Conservation (phyloP, 2,113 vertebrate species). For the Myxocyprinus asiaticus region DNA sequence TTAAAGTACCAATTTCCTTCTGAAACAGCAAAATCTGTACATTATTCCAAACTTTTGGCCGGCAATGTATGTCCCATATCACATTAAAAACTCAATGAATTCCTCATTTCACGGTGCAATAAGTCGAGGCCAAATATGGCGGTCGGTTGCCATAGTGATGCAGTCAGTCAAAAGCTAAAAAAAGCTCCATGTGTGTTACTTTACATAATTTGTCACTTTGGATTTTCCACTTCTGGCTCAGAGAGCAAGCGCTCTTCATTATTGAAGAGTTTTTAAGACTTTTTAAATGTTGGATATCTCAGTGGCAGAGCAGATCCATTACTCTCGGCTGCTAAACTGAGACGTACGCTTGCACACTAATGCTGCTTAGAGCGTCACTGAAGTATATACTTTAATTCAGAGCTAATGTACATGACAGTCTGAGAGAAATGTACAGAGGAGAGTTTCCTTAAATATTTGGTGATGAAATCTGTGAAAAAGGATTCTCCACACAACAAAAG, state of each 20-base stretch:
- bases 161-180: constrained; percentile 63
- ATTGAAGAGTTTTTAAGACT: constrained; percentile 43
- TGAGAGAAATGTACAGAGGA: neutral
- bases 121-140: constrained; percentile 57
- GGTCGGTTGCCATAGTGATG: constrained; percentile 66
- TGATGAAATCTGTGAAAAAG: neutral
- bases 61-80: neutral
- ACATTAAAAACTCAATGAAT: constrained; percentile 38
- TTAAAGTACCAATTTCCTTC: no score
- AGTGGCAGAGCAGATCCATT: neutral
- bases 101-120: constrained; percentile 45
- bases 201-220: constrained; percentile 72
- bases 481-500: no score
- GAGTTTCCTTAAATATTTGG: neutral
- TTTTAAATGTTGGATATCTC: constrained; percentile 23
- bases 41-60: no score
- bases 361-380: no score
- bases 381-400: no score
- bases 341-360: no score
- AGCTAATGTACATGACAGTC: no score
- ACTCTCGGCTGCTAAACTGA: neutral
- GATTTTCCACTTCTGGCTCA: constrained; percentile 61
- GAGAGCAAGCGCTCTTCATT: constrained; percentile 31
- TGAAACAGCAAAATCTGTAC: no score
- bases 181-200: constrained; percentile 63